Percentiles rank a stretch among this genome's conserved stretches.
Evolutionary conservation across 1,140 invertebrate species (phyloP).

Genomic region (Formica exsecta): DNA sequence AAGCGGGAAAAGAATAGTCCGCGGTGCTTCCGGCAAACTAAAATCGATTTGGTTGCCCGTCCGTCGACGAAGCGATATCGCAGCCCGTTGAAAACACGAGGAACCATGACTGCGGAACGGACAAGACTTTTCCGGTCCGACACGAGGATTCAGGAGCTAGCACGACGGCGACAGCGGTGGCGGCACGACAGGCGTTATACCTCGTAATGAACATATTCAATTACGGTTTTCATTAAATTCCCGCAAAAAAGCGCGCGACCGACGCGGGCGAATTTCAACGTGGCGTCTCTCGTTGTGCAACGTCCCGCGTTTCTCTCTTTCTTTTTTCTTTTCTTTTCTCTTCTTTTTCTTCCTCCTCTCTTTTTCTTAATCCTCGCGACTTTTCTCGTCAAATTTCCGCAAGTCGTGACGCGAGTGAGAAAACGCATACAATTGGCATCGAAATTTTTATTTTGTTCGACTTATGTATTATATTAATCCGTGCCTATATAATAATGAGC

Average conservation of each 20-base stretch:
- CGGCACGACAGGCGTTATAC: conserved; percentile 76
- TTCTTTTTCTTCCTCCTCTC: neutral
- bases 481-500: neutral
- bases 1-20: conserved; percentile 53
- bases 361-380: conserved; percentile 45
- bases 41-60: conserved; percentile 55
- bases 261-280: conserved; percentile 44
- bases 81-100: neutral
- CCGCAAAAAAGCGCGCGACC: conserved; percentile 54
- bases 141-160: conserved; percentile 17
- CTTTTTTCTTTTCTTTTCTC: too few species aligned
- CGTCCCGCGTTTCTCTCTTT: conserved; percentile 22
- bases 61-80: neutral
- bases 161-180: neutral
- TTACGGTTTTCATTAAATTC: conserved; percentile 73
- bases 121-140: conserved; percentile 43
- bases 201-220: conserved; percentile 77
- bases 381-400: neutral
- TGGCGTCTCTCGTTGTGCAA: conserved; percentile 31
- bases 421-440: neutral
- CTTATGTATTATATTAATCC: too few species aligned
- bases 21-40: neutral
- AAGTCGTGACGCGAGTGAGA: conserved; percentile 6
- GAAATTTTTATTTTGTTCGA: conserved; percentile 1
- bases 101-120: neutral